These are phyloP conservation scores for Perca fluviatilis DNA, from an alignment of 2,113 vertebrate species.

Conservation along the genomic window DNA sequence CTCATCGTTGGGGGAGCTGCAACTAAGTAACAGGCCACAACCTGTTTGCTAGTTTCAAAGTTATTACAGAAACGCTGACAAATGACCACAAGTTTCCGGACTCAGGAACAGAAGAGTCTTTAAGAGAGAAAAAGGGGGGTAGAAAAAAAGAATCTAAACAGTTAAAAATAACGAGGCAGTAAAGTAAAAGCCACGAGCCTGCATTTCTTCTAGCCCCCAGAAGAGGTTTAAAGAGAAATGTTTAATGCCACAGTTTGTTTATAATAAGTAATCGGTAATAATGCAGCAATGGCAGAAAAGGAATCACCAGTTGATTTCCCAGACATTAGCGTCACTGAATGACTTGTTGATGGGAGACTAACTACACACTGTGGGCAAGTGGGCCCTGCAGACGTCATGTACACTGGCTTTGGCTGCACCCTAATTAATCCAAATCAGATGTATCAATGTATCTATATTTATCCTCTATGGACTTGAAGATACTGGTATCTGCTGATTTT, in stretches of 20 bases:
- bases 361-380: not conserved
- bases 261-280: slow-evolving; percentile 26
- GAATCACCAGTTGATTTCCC: slow-evolving; percentile 56
- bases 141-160: slow-evolving; percentile 21
- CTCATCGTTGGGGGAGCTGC: slow-evolving; percentile 20
- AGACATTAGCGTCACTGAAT: slow-evolving; percentile 50
- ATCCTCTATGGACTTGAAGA: no score
- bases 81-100: slow-evolving; percentile 64
- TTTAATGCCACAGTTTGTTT: slow-evolving; percentile 10
- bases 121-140: not conserved
- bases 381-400: slow-evolving; percentile 34
- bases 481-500: no score
- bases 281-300: slow-evolving; percentile 35
- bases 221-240: slow-evolving; percentile 25
- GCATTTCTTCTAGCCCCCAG: not conserved
- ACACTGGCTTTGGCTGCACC: slow-evolving; percentile 9
- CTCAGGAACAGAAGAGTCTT: slow-evolving; percentile 48
- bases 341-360: slow-evolving; percentile 44
- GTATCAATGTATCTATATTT: no score
- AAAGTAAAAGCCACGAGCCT: slow-evolving; percentile 34
- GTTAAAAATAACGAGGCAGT: slow-evolving; percentile 48
- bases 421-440: not conserved
- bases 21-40: slow-evolving; percentile 55
- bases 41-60: slow-evolving; percentile 54
- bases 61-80: slow-evolving; percentile 65